A percentile compares a stretch with the other conserved stretches of the same genome.
These are phyloP conservation scores for Cryptocephalus primarius DNA, from an alignment of 2,888 invertebrate species.

Conservation along the genomic window DNA sequence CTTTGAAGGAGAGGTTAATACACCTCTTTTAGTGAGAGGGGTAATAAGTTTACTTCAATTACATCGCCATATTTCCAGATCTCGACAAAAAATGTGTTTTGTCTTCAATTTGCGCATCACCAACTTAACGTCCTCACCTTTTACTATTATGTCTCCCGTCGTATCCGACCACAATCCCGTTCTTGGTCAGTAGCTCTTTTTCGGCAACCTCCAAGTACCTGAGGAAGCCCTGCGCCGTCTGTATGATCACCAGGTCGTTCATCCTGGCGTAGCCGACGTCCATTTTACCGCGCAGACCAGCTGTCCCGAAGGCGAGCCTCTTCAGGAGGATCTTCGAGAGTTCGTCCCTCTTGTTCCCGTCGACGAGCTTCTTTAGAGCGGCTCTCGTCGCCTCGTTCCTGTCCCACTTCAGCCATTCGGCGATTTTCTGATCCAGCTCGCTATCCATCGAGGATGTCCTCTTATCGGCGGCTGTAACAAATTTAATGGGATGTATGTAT, in stretches of 20 bases:
- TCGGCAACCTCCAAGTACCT: slow-evolving; percentile 57
- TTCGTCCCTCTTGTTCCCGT: slow-evolving; percentile 44
- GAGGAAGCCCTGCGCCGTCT: slow-evolving; percentile 84
- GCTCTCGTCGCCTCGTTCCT: slow-evolving; percentile 54
- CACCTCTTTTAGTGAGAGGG: too few species aligned
- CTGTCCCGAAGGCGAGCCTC: slow-evolving; percentile 81
- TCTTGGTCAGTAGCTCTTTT: slow-evolving; percentile 44
- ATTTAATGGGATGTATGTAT: too few species aligned
- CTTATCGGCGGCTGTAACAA: too few species aligned
- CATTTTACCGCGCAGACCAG: slow-evolving; percentile 87
- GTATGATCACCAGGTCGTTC: slow-evolving; percentile 94
- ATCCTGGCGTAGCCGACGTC: slow-evolving; percentile 84
- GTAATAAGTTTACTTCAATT: too few species aligned
- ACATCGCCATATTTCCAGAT: too few species aligned
- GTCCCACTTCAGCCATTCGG: slow-evolving; percentile 67
- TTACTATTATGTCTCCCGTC: slow-evolving; percentile 64
- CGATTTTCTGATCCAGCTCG: slow-evolving; percentile 52
- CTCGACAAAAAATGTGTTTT: too few species aligned
- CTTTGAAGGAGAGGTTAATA: too few species aligned
- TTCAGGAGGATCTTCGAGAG: slow-evolving; percentile 53
- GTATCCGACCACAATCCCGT: slow-evolving; percentile 80
- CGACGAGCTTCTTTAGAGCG: slow-evolving; percentile 52
- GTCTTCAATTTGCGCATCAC: too few species aligned
- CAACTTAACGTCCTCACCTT: slow-evolving; percentile 73
- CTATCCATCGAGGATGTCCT: background rate